Conservation (phyloP, 2,797 vertebrate species). For the Takifugu rubripes region DNA sequence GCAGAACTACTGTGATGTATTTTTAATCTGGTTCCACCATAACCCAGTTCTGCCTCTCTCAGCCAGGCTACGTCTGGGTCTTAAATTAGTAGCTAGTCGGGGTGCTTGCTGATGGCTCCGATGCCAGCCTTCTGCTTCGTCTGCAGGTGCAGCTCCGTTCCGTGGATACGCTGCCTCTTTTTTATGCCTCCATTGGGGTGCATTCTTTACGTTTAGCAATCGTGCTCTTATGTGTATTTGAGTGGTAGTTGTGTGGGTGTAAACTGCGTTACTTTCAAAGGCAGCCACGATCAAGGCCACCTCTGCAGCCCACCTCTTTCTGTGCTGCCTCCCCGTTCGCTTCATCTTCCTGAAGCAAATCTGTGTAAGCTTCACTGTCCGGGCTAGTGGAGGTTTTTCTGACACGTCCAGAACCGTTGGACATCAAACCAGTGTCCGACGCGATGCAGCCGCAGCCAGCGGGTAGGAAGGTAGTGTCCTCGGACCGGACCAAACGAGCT, state of each 20-base stretch:
- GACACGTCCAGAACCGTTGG: conserved; percentile 26
- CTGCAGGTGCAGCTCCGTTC: conserved; percentile 26
- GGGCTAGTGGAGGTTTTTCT: conserved; percentile 17
- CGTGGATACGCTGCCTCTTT: conserved; percentile 16
- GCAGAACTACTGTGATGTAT: conserved; percentile 65
- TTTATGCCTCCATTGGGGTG: conserved; percentile 16
- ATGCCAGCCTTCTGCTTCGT: conserved; percentile 27
- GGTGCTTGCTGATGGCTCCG: conserved; percentile 24
- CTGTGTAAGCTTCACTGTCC: no score
- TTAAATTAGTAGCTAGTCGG: conserved; percentile 39
- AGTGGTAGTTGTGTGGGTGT: conserved; percentile 27
- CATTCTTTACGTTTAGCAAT: conserved; percentile 22
- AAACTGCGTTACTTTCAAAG: conserved; percentile 36
- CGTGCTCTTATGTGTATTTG: conserved; percentile 32
- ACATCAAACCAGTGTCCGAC: conserved; percentile 18
- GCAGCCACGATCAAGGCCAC: conserved; percentile 55
- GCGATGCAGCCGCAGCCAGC: conserved; percentile 18
- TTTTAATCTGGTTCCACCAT: conserved; percentile 61
- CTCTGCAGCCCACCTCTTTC: conserved; percentile 41
- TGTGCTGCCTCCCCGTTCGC: conserved; percentile 20
- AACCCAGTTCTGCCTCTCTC: conserved; percentile 51
- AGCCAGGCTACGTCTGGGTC: conserved; percentile 40
- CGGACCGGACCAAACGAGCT: no score
- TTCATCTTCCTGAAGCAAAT: conserved; percentile 5
- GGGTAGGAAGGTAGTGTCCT: conserved; percentile 3